Percentiles rank a stretch among this genome's conserved stretches.
These are phyloP conservation scores for Eristalis arbustorum DNA, from an alignment of 2,888 invertebrate genomes.

Conservation along the genomic window DNA sequence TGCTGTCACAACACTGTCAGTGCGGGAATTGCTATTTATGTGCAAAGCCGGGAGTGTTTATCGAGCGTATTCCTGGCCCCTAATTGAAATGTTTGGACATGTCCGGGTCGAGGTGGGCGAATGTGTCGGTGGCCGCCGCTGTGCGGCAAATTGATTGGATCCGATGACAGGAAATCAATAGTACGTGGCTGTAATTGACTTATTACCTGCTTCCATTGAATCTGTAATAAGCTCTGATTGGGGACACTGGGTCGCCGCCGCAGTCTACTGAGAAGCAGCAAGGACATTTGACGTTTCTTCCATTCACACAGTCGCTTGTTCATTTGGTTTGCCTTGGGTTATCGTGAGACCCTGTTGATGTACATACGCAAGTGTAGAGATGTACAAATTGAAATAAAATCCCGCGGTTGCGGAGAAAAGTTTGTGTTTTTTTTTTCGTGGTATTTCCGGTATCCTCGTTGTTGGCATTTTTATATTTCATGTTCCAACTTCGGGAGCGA, in stretches of 20 bases:
- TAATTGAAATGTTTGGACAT: slow-evolving; percentile 60
- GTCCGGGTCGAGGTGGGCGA: slow-evolving; percentile 8
- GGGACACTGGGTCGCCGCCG: not conserved
- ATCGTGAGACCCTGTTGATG: slow-evolving; percentile 21
- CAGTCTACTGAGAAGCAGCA: not conserved
- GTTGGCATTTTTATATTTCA: slow-evolving; percentile 23
- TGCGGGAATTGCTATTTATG: slow-evolving; percentile 40
- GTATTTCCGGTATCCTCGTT: slow-evolving; percentile 51
- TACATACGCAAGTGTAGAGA: not conserved
- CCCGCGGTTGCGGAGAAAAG: slow-evolving; percentile 24
- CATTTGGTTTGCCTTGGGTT: slow-evolving; percentile 2
- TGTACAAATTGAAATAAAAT: slow-evolving; percentile 52
- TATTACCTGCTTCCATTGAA: slow-evolving; percentile 49
- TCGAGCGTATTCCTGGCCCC: slow-evolving; percentile 33
- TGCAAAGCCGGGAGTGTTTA: slow-evolving; percentile 29
- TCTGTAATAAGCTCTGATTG: slow-evolving; percentile 36
- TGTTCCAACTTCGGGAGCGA: slow-evolving; percentile 22
- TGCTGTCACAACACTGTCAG: slow-evolving; percentile 57
- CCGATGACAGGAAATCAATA: slow-evolving; percentile 66
- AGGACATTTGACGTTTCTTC: slow-evolving; percentile 19
- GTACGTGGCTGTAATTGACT: slow-evolving; percentile 64
- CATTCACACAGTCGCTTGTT: slow-evolving; percentile 3
- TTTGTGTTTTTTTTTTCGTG: slow-evolving; percentile 28
- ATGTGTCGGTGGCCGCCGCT: slow-evolving; percentile 8
- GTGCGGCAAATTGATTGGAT: slow-evolving; percentile 53